Percentiles rank a stretch among this genome's conserved stretches.
Evolutionary conservation across 2,888 invertebrate genomes (phyloP).

Genomic region (Sesia bembeciformis): DNA sequence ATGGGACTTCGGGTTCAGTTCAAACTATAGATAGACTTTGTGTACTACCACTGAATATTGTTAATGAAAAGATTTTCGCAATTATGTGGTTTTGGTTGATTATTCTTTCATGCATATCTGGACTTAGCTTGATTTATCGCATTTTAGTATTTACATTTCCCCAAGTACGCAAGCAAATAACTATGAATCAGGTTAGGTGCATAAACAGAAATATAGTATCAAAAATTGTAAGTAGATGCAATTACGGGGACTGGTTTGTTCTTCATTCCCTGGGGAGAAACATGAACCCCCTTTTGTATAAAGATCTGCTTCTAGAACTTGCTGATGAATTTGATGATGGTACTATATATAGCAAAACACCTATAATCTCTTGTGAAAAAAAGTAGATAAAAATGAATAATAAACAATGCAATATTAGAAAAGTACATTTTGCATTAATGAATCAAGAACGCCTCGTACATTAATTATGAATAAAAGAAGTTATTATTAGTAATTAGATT

Average conservation of each 20-base stretch:
- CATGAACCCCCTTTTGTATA: conserved; percentile 79
- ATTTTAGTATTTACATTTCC: conserved; percentile 69
- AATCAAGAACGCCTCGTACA: too few relatives aligned
- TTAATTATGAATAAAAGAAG: too few relatives aligned
- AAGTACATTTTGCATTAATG: too few relatives aligned
- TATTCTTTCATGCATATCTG: conserved; percentile 75
- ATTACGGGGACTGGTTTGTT: conserved; percentile 86
- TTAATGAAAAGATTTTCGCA: conserved; percentile 86
- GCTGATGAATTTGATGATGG: conserved; percentile 48
- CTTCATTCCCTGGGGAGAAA: conserved; percentile 84
- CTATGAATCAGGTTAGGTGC: conserved; percentile 75
- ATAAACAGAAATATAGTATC: conserved; percentile 68
- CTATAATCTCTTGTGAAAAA: neutral
- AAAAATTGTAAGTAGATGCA: conserved; percentile 65
- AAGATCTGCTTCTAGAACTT: conserved; percentile 75
- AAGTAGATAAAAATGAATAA: neutral
- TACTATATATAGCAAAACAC: conserved; percentile 10
- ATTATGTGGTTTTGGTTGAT: conserved; percentile 85
- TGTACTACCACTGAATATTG: conserved; percentile 83
- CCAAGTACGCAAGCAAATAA: conserved; percentile 74
- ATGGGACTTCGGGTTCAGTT: conserved; percentile 74
- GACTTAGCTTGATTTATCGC: conserved; percentile 79
- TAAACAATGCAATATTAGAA: too few relatives aligned
- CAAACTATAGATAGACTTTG: conserved; percentile 79
- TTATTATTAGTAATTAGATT: too few relatives aligned